Conservation (phyloP, 2,113 vertebrate species). For the Furnarius figulus region DNA sequence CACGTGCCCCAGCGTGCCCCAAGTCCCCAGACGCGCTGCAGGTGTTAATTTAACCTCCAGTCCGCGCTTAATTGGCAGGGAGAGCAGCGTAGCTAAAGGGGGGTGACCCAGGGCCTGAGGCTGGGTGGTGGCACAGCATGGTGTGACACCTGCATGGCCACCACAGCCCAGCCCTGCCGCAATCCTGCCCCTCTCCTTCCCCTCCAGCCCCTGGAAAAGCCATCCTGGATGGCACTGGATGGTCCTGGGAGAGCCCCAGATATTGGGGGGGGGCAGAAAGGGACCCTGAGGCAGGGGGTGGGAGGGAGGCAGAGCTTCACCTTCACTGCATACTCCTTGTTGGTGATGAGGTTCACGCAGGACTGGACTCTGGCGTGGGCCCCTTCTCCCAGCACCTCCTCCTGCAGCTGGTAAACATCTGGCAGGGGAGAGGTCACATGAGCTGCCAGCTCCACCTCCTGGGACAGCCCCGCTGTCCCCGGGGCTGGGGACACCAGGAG, state of each 20-base stretch:
- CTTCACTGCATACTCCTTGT: slow-evolving; percentile 98
- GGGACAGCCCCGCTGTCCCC: background rate
- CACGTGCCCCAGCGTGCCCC: fast-evolving
- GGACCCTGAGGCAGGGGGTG: background rate
- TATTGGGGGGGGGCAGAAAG: fast-evolving
- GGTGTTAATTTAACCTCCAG: background rate
- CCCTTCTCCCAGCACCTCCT: slow-evolving; percentile 93
- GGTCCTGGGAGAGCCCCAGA: background rate
- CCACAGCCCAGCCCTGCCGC: fast-evolving
- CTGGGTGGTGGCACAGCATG: background rate
- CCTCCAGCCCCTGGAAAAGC: fast-evolving
- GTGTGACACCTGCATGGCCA: fast-evolving
- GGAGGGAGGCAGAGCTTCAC: slow-evolving; percentile 66
- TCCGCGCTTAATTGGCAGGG: background rate
- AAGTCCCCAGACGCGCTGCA: fast-evolving
- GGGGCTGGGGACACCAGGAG: background rate
- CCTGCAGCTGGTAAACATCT: slow-evolving; percentile 97
- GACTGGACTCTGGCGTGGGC: slow-evolving; percentile 95
- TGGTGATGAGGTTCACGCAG: slow-evolving; percentile 94
- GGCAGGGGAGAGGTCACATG: background rate
- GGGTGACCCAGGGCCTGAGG: fast-evolving
- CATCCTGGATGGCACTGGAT: fast-evolving
- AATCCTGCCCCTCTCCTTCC: background rate
- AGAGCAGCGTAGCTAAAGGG: background rate
- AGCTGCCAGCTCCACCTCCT: fast-evolving